Base-by-base conservation (phyloP, 2,797 vertebrate species). In the Helostoma temminkii region DNA sequence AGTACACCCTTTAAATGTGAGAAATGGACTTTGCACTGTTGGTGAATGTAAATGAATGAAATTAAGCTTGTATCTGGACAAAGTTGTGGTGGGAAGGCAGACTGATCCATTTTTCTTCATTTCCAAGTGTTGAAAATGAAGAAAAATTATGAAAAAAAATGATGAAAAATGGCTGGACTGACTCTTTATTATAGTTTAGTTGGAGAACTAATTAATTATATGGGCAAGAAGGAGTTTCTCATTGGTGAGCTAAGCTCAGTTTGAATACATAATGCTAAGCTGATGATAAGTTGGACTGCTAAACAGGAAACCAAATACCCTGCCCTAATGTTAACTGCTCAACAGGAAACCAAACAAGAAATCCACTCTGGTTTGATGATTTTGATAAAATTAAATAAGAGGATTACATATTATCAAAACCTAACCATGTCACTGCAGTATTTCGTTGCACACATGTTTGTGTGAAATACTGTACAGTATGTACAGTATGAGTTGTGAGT, bases 141-240 rank as follows among this genome's bases (percentile, higher is more conserved):
- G 18, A 71, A 55, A n/a, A n/a, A n/a, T n/a, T n/a, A n/a, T n/a
- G n/a, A n/a, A n/a, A n/a, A n/a, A 26, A 63, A 59, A 48, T 66
- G 47, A 68, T 46, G 18, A 71, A 55, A 66, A 67, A 66, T 67
- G 47, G 56, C 58, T 54, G 57, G 48, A 61, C 72, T 57, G 47
- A 60, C 64, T 73, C 52, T 50, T 43, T 14, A 57, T 52, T 60
- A 28, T 52, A 68, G 19, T 76, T 76, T 32, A 71, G 58, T 36
- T 52, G 41, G 55, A 69, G 49, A 55, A 52, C 47, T 74, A 70
- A 80, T 82, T 37, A 76, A 81, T 81, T 18, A 58, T 42, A 55
- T 24, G 46, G 26, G n/a, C 9, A 49, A 70, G 37, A 56, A 47
- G 71, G 37, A 81, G 61, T 70, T 72, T 68, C 49, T 74, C 58